Conservation (phyloP, 2,113 vertebrate genomes). For the Hymenochirus boettgeri region DNA sequence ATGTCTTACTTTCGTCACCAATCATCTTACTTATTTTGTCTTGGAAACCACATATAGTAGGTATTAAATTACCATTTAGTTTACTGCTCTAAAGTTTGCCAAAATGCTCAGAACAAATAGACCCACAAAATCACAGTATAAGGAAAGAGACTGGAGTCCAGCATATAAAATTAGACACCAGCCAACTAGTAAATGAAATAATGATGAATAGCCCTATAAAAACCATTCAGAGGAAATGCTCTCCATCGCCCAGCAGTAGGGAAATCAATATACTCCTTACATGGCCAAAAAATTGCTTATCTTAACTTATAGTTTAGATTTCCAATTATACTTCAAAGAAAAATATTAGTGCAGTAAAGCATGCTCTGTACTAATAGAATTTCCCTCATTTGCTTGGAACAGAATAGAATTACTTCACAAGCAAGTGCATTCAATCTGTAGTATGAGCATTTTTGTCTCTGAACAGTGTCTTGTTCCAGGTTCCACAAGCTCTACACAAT, state of each 20-base stretch:
- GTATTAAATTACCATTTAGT: slow-evolving; percentile 10
- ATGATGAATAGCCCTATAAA: slow-evolving; percentile 19
- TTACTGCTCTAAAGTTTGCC: no score
- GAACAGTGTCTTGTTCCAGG: neutral
- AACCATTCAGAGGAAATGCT: slow-evolving; percentile 34
- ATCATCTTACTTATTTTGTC: slow-evolving; percentile 17
- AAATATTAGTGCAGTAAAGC: slow-evolving; percentile 6
- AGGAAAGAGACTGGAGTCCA: slow-evolving; percentile 10
- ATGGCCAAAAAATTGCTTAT: slow-evolving; percentile 15
- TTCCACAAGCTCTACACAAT: neutral
- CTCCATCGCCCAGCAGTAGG: slow-evolving; percentile 7
- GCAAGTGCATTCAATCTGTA: slow-evolving; percentile 3
- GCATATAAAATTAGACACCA: slow-evolving; percentile 24
- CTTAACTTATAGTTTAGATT: slow-evolving; percentile 12
- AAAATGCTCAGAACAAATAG: no score
- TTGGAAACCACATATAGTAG: neutral
- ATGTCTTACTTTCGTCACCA: neutral
- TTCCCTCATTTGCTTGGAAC: slow-evolving; percentile 5
- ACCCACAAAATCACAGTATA: no score
- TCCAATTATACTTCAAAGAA: slow-evolving; percentile 18
- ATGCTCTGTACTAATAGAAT: neutral
- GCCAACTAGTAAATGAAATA: slow-evolving; percentile 1
- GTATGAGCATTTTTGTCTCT: slow-evolving; percentile 6
- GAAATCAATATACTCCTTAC: slow-evolving; percentile 25
- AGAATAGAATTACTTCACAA: slow-evolving; percentile 21